Base-by-base conservation (phyloP, 2,888 invertebrate genomes). In the Meiosimyza platycephala region DNA sequence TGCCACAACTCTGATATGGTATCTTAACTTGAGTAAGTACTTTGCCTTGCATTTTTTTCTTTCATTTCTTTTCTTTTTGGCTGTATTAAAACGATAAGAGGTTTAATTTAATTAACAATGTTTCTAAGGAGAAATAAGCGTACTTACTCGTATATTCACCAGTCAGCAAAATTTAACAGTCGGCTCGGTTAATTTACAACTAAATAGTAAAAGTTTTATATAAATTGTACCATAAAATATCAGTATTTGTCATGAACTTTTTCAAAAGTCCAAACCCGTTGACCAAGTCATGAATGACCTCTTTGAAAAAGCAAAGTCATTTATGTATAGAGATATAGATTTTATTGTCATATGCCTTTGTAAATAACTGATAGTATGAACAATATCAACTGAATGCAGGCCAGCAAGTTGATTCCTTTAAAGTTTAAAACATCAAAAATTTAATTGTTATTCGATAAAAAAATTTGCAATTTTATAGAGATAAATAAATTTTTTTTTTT, bases 1-100 rank as follows among this genome's bases (percentile, higher is more conserved):
- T 75, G 68, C 75, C 73, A 75, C 54, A 40, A 13, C 40, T 62
- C 6, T 50, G 75, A 75, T 75, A 75, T 54, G 63, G 59, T 68
- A 68, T 67, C 57, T n/a, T 40, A 1, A 18, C 47, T 57, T 59
- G 51, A 55, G 54, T 18, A 50, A 55, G n/a, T 22, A 40, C 40
- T 40, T 40, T 40, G 40, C 40, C 40, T 40, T 40, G 40, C 40
- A 9, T 40, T 40, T 7, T 40, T 40, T 40, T 40, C 40, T 40
- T 40, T 28, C 9, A 9, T 40, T 40, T 40, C 1, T 40, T 40
- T 40, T 9, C 9, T 9, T 40, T 40, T 40, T 40, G 40, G 40
- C 4, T 40, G 6, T 40, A 40, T 40, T 40, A 7, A 40, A 40
- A 40, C 40, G 40, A 40, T 40, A 40, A 40, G 28, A 28, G 9